Percentiles rank a stretch among this genome's conserved stretches.
These are phyloP conservation scores for Laticauda laticaudata DNA, from an alignment of 2,113 vertebrate species.

Conservation along the genomic window DNA sequence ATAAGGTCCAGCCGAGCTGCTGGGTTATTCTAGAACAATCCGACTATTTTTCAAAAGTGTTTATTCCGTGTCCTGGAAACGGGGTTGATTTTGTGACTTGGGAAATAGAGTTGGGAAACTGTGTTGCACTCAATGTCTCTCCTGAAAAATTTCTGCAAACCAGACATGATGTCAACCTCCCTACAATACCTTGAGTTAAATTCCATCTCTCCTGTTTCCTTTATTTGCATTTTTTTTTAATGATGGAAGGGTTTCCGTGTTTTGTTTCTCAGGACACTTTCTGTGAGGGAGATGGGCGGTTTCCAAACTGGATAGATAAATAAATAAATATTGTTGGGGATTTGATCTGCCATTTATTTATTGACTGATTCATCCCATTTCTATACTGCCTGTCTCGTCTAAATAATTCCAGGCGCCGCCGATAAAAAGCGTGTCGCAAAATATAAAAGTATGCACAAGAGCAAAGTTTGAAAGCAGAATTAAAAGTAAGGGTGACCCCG, in stretches of 20 bases:
- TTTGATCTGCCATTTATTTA: neutral
- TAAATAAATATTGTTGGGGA: no score
- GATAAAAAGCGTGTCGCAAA: neutral
- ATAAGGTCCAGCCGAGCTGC: neutral
- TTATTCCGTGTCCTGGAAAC: neutral
- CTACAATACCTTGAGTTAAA: neutral
- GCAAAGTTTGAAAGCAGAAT: neutral
- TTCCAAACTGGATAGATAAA: neutral
- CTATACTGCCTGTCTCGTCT: neutral
- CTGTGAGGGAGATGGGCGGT: neutral
- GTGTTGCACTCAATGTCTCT: neutral
- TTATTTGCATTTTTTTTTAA: neutral
- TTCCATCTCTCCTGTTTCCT: neutral
- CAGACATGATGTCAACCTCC: neutral
- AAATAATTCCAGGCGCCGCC: neutral
- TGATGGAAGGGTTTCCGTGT: no score
- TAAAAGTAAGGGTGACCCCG: neutral
- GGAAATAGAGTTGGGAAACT: neutral
- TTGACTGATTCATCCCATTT: neutral
- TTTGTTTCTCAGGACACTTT: neutral
- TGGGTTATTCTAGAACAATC: neutral
- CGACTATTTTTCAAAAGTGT: neutral
- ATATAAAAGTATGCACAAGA: neutral
- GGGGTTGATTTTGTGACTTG: neutral
- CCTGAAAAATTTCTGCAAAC: neutral